phyloP scores from a whole-genome alignment of 2,888 invertebrate species.

The Nemoura dubitans region DNA sequence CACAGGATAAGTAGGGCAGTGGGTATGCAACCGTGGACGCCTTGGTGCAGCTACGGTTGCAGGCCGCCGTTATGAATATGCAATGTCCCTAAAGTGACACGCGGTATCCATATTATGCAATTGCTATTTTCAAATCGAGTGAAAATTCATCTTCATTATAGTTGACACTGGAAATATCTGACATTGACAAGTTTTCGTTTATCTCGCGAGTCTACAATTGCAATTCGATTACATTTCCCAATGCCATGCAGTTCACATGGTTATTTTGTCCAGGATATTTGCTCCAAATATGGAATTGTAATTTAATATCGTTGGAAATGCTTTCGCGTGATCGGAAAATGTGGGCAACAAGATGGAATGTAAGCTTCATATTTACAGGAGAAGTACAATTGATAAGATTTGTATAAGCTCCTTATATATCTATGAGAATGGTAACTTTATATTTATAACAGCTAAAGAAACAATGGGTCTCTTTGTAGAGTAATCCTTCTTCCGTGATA shows the following conservation, averaged over 20 bases:
- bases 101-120: no score
- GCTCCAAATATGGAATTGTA: background rate
- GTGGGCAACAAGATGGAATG: background rate
- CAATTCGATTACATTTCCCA: background rate
- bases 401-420: conserved; percentile 4
- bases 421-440: background rate
- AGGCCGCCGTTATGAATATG: background rate
- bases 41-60: background rate
- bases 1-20: background rate
- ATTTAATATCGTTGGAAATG: background rate
- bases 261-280: background rate
- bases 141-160: no score
- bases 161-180: no score
- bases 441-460: background rate
- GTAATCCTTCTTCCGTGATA: background rate
- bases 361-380: background rate
- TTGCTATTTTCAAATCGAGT: no score
- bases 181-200: no score
- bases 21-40: background rate
- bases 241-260: background rate
- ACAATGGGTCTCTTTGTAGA: background rate
- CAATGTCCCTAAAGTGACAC: background rate
- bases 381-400: background rate
- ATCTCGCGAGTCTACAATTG: background rate
- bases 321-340: background rate